phyloP scores from a whole-genome alignment of 1,140 invertebrate species.

The Stegodyphus dumicola region DNA sequence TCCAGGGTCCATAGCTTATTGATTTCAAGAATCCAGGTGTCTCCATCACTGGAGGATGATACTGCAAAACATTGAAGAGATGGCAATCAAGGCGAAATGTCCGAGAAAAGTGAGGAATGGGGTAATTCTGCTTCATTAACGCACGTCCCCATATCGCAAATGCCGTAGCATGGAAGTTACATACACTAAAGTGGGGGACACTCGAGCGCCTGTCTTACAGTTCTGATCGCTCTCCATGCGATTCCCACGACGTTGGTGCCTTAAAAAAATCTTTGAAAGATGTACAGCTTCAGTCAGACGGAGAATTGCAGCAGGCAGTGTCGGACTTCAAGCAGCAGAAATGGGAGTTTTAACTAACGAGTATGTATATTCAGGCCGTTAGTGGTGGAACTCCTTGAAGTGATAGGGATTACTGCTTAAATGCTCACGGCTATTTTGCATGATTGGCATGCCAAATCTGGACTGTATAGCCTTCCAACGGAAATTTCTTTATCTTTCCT shows the following conservation, averaged over 20 bases:
- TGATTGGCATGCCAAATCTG: too few relatives aligned
- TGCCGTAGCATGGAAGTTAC: neutral
- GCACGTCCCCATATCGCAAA: neutral
- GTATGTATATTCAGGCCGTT: neutral
- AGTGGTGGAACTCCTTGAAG: too few relatives aligned
- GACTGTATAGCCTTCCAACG: too few relatives aligned
- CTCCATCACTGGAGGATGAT: neutral
- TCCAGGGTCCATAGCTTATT: too few relatives aligned
- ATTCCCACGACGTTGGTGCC: neutral
- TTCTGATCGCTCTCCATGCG: neutral
- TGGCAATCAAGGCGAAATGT: neutral
- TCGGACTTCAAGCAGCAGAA: neutral
- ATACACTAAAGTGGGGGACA: neutral
- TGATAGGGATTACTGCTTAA: too few relatives aligned
- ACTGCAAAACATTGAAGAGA: neutral
- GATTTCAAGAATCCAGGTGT: too few relatives aligned
- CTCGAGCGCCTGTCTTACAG: neutral
- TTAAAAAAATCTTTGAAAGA: slow-evolving; percentile 3
- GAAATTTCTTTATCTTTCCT: too few relatives aligned
- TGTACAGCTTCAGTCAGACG: neutral
- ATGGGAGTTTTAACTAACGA: neutral
- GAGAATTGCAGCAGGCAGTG: neutral
- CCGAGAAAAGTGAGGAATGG: neutral
- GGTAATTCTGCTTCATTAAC: neutral
- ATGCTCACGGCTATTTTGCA: too few relatives aligned